phyloP scores from a whole-genome alignment of 2,888 invertebrate species.

The Drosophila colorata region DNA sequence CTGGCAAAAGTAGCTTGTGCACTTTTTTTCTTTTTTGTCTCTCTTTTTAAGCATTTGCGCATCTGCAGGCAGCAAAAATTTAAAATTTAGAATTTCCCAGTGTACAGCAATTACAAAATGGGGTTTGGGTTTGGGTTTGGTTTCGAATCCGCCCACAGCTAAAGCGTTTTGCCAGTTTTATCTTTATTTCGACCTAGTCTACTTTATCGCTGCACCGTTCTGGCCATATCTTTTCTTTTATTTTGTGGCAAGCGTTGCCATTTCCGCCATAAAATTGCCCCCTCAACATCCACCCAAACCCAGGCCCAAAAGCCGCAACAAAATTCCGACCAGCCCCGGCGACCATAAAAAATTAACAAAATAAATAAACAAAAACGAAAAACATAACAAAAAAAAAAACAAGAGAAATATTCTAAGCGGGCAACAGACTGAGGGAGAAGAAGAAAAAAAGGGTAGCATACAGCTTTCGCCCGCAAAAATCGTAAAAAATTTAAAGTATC shows the following conservation, averaged over 20 bases:
- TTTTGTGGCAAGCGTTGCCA: constrained; percentile 78
- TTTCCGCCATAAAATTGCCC: constrained; percentile 74
- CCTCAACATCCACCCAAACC: constrained; percentile 6
- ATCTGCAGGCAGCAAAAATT: constrained; percentile 43
- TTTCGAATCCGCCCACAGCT: constrained; percentile 12
- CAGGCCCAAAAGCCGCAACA: constrained; percentile 52
- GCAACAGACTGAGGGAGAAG: constrained; percentile 15
- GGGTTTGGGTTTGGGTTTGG: not conserved
- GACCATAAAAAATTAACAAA: constrained; percentile 78
- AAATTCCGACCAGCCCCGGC: constrained; percentile 40
- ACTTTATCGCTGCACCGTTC: constrained; percentile 67
- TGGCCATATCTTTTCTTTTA: constrained; percentile 73
- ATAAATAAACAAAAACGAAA: constrained; percentile 49
- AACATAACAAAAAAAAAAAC: constrained; percentile 1
- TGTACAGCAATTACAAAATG: constrained; percentile 45
- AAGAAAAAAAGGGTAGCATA: constrained; percentile 50
- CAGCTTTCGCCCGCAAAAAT: constrained; percentile 66
- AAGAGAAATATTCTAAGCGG: constrained; percentile 72
- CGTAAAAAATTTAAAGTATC: constrained; percentile 80
- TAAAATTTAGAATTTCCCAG: constrained; percentile 48
- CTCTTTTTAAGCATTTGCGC: constrained; percentile 33
- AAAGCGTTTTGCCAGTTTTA: constrained; percentile 70
- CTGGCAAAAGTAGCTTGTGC: constrained; percentile 63
- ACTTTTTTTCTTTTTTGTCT: constrained; percentile 20
- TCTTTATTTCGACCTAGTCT: constrained; percentile 80